These are phyloP conservation scores for Polymixis flavicincta DNA, from an alignment of 2,888 invertebrate genomes.

Conservation along the genomic window DNA sequence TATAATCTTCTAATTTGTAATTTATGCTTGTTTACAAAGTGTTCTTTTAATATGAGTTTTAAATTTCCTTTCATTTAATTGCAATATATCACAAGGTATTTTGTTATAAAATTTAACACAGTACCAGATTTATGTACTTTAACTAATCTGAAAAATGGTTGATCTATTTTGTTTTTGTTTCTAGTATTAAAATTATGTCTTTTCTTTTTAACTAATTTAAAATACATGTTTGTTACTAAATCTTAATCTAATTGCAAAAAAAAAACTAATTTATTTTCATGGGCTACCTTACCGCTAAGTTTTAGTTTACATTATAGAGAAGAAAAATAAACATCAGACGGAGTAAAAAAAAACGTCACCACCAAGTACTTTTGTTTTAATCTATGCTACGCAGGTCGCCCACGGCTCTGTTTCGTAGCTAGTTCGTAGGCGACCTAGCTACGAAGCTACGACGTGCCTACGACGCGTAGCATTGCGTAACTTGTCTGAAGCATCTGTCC, in stretches of 20 bases:
- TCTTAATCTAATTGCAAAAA: not conserved
- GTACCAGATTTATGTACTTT: no score
- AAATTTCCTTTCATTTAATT: no score
- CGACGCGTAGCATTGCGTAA: constrained; percentile 20
- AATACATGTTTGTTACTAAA: not conserved
- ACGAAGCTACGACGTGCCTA: constrained; percentile 37
- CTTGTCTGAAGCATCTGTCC: not conserved
- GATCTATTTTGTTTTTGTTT: no score
- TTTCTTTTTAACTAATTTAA: no score
- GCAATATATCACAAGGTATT: no score
- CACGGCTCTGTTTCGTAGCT: constrained; percentile 30
- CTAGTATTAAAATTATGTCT: no score
- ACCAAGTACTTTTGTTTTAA: not conserved
- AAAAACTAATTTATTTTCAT: not conserved
- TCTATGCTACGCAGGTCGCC: constrained; percentile 22
- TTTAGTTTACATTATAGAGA: not conserved
- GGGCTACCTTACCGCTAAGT: not conserved
- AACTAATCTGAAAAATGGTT: no score
- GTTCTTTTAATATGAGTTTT: no score
- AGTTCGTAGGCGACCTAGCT: constrained; percentile 32
- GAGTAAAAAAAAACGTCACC: not conserved
- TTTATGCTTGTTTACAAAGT: no score
- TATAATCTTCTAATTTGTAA: no score
- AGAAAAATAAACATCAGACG: not conserved
- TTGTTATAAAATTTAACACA: no score